Evolutionary conservation across 2,888 invertebrate species (phyloP).

Genomic region (Drosophila anomalata): DNA sequence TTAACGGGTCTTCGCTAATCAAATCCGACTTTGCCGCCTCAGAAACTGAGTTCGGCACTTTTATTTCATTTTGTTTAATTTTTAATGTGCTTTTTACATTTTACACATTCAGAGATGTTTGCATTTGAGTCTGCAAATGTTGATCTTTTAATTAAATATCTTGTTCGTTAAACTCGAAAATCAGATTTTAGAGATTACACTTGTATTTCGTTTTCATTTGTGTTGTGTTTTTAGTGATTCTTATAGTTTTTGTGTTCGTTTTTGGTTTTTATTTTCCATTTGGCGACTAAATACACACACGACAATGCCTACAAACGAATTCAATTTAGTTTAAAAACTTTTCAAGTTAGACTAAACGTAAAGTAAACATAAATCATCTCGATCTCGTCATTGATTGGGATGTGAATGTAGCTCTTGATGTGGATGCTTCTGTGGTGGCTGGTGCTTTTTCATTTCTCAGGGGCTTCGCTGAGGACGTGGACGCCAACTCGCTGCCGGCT

Average conservation of each 20-base stretch:
- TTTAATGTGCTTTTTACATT: slow-evolving; percentile 53
- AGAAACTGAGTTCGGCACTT: slow-evolving; percentile 45
- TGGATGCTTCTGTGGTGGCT: slow-evolving; percentile 8
- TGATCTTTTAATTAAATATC: slow-evolving; percentile 40
- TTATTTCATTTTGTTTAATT: slow-evolving; percentile 31
- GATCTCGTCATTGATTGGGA: slow-evolving; percentile 26
- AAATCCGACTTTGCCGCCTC: slow-evolving; percentile 63
- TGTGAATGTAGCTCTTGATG: slow-evolving; percentile 10
- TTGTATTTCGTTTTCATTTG: slow-evolving; percentile 26
- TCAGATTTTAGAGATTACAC: slow-evolving; percentile 67
- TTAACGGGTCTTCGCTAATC: slow-evolving; percentile 68
- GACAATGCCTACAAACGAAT: slow-evolving; percentile 56
- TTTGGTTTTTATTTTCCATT: slow-evolving; percentile 15
- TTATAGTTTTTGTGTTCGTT: slow-evolving; percentile 14
- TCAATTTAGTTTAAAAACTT: slow-evolving; percentile 67
- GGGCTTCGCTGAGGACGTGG: not conserved
- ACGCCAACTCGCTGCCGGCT: slow-evolving; percentile 55
- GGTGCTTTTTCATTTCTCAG: not conserved
- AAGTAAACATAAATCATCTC: slow-evolving; percentile 66
- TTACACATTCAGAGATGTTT: slow-evolving; percentile 55
- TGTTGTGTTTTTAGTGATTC: slow-evolving; percentile 17
- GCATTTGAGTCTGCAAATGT: slow-evolving; percentile 34
- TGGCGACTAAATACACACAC: slow-evolving; percentile 38
- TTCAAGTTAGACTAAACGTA: slow-evolving; percentile 71
- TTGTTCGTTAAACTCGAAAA: slow-evolving; percentile 60